Evolutionary conservation across 2,888 invertebrate genomes (phyloP), one percentile per base, ranked within the genome.

Genomic region (Drosophila monieri): DNA sequence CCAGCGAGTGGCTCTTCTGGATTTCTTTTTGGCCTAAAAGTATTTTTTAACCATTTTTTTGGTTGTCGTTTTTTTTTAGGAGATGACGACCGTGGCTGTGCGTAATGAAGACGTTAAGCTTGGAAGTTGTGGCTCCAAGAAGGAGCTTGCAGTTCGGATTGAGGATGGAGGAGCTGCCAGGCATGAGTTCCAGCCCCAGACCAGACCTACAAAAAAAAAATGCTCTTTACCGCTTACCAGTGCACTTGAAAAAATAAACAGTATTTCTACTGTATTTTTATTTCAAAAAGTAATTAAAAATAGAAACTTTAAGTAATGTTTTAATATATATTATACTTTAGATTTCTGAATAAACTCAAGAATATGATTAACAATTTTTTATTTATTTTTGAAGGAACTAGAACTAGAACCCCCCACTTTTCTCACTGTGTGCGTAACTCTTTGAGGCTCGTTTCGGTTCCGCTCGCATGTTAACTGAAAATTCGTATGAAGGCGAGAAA

Each of bases 401-500:
- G 8, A n/a, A n/a, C n/a, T n/a, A n/a, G n/a, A n/a, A n/a, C n/a
- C 27, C 2, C 8, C 27, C 2, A 2, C 15, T 39, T 52, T 60
- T 70, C 59, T 30, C 59, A 1, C 60, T 8, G 71, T 53, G 49
- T 84, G 81, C 81, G 81, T 81, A 81, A 81, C 81, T 81, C 87
- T 84, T 81, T 86, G 85, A 74, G 81, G 78, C 81, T 81, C 78
- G 76, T 84, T 81, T 83, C 66, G 85, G 84, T 85, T 85, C 83
- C 84, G 84, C 84, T 88, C 85, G 84, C 84, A 85, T 85, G 88
- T 85, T 85, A 88, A 85, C 84, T 83, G 78, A 88, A 83, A 84
- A 85, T 85, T 85, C 88, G 85, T 85, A 85, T 87, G 89, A 90
- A 90, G 90, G 89, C 88, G 89, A 89, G 89, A 90, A 90, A 90